Base-by-base conservation (phyloP, 2,797 vertebrate species). In the Emys orbicularis region DNA sequence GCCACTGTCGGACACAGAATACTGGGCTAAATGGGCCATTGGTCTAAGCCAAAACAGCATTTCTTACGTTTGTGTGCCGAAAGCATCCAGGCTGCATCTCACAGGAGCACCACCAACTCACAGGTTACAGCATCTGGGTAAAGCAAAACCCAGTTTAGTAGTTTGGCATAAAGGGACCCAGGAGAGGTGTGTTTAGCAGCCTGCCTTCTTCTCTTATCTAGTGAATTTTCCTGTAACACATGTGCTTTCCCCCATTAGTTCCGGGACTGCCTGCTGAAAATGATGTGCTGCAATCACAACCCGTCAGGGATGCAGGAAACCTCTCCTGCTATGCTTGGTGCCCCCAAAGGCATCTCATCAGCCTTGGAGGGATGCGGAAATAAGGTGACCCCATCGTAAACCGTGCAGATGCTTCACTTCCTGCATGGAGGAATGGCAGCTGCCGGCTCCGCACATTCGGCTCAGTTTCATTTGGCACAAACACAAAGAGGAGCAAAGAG, bases 341-440 rank as follows among this genome's bases (percentile, higher is more conserved):
- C 8, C 11, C 80, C 74, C 27, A 87, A 88, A n/a, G 59, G 92
- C 52, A 47, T 86, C 7, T 53, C 84, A 52, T 87, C 92, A 41
- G 84, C 90, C 50, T 86, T 74, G 8, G 83, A 93, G 19, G 76
- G 90, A 50, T 91, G 80, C 34, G 50, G 95, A 61, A 95, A 87
- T 72, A 94, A 95, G 59, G 94, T 95, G 88, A 74, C 80, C 11
- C 94, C 94, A 54, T 87, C 94, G 18, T 94, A 90, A 90, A 21
- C 25, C 77, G 25, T 16, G 25, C 15, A 31, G 25, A 6, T 29
- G 74, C 44, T 31, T 49, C 44, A 49, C 27, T 12, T 77, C 44
- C 44, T 16, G 25, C 47, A 8, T 5, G 12, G 68, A 34, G 2
- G 44, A 21, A 61, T n/a, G 21, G 41, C 27, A 5, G 57, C 74